A percentile compares a stretch with the other conserved stretches of the same genome.
Evolutionary conservation across 2,797 vertebrate genomes (phyloP).

Genomic region (Aphelocoma californica): DNA sequence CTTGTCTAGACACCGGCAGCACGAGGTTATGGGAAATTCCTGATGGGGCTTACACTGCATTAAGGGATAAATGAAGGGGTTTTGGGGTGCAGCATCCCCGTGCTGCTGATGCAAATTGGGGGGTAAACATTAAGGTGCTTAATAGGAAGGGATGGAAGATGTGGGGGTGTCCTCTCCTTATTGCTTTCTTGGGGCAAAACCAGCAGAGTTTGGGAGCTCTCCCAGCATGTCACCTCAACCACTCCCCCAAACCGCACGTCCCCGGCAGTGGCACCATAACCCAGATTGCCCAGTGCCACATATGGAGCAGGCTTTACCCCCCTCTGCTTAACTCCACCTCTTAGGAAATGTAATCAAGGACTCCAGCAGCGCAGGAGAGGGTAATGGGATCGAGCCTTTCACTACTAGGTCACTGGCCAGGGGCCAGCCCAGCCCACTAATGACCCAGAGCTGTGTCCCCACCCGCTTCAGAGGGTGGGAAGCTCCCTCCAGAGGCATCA

Average conservation of each 20-base stretch:
- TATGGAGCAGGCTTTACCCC: not conserved
- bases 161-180: not conserved
- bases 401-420: constrained; percentile 54
- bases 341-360: constrained; percentile 60
- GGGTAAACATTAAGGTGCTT: not conserved
- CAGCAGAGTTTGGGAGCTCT: not conserved
- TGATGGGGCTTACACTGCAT: not conserved
- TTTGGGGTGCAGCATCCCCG: not conserved
- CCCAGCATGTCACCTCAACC: fast-evolving
- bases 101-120: not conserved
- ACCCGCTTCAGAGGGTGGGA: not conserved
- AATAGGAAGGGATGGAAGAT: not conserved
- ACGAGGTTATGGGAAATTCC: constrained; percentile 7
- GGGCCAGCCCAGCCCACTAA: not conserved
- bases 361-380: not conserved
- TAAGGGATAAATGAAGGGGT: not conserved
- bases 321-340: not conserved
- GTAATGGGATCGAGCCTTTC: constrained; percentile 63
- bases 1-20: constrained; percentile 30
- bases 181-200: not conserved
- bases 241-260: fast-evolving
- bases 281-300: not conserved
- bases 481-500: not conserved
- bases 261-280: constrained; percentile 22
- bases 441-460: constrained; percentile 3